Evolutionary conservation across 2,888 invertebrate genomes (phyloP), one percentile per base, ranked within the genome.

Genomic region (Halocaridina rubra): DNA sequence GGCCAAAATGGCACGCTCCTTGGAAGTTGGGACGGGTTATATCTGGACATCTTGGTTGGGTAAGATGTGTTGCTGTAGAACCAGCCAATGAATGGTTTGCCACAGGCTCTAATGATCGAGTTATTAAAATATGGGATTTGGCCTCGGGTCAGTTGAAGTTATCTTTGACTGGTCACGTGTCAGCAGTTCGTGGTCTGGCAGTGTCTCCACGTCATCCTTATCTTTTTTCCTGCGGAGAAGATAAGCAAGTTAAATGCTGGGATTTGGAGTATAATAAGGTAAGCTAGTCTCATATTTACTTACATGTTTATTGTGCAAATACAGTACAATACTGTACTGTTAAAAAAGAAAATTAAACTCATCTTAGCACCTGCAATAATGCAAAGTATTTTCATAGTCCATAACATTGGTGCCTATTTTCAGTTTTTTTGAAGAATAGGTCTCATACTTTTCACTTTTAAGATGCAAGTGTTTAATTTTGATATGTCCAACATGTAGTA

Each of bases 211-310:
- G 98, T 89, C 99, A 99, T 92, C 99, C 99, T 1, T 99, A 99
- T 91, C 92, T 99, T 71, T 99, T 99, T 92, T 98, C 98, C 88
- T 98, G 98, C 91, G 99, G 99, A 13, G 99, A 99, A 92, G 99
- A 99, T 91, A 94, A 99, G 89, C 98, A 98, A 92, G 99, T 99
- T 0, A 99, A 99, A 92, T 99, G 99, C 91, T 99, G 99, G 99
- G 99, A 99, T 92, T 93, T 99, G 33, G 99, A 99, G 92, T 98
- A 99, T 90, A 99, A 99, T 91, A 99, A 99, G 92, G 96, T 95
- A 88, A 80, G 53, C 16, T 69, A 3, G 10, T 4, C 13, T n/a
- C n/a, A n/a, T n/a, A n/a, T n/a, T n/a, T n/a, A n/a, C n/a, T n/a
- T n/a, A n/a, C n/a, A n/a, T n/a, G n/a, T n/a, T n/a, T n/a, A n/a